Conservation (phyloP, 37 sponge, comb jelly and placozoan genomes). For the Ephydatia muelleri region DNA sequence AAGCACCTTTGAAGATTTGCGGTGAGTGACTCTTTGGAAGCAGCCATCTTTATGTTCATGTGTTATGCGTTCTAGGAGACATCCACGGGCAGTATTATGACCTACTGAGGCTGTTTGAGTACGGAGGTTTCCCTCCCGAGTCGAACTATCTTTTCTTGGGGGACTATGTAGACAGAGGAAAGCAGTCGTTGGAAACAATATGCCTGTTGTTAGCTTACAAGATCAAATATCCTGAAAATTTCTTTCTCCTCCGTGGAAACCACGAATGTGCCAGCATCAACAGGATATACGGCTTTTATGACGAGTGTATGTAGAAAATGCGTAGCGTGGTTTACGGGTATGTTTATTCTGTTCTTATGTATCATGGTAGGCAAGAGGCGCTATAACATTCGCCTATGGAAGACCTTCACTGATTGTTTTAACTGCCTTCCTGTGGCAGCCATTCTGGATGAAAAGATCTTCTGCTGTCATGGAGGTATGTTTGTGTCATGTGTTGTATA, state of each 20-base stretch:
- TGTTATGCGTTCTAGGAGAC: constrained; percentile 65
- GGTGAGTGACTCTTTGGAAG: constrained; percentile 51
- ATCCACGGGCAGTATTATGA: constrained; percentile 98
- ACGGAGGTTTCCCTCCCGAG: constrained; percentile 96
- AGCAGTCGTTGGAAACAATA: constrained; percentile 95
- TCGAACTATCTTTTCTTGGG: constrained; percentile 95
- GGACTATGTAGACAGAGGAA: constrained; percentile 95
- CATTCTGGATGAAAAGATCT: constrained; percentile 98
- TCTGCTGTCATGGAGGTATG: constrained; percentile 99
- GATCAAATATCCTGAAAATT: constrained; percentile 99
- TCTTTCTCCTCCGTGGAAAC: constrained; percentile 97
- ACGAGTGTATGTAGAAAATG: constrained; percentile 94
- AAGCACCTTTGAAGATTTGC: constrained; percentile 94
- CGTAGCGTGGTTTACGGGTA: background rate
- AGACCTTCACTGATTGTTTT: constrained; percentile 99
- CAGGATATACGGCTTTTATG: constrained; percentile 99
- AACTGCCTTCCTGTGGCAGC: constrained; percentile 99
- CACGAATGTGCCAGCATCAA: constrained; percentile 99
- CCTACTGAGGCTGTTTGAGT: constrained; percentile 89
- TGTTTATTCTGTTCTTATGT: background rate
- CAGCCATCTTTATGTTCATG: background rate
- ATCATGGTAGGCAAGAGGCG: constrained; percentile 82
- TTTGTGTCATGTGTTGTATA: background rate
- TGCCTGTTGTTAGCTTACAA: constrained; percentile 98
- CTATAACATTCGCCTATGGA: constrained; percentile 98